Percentiles rank a stretch among this genome's conserved stretches.
Evolutionary conservation across 2,888 invertebrate species (phyloP).

Genomic region (Ophraella communa): DNA sequence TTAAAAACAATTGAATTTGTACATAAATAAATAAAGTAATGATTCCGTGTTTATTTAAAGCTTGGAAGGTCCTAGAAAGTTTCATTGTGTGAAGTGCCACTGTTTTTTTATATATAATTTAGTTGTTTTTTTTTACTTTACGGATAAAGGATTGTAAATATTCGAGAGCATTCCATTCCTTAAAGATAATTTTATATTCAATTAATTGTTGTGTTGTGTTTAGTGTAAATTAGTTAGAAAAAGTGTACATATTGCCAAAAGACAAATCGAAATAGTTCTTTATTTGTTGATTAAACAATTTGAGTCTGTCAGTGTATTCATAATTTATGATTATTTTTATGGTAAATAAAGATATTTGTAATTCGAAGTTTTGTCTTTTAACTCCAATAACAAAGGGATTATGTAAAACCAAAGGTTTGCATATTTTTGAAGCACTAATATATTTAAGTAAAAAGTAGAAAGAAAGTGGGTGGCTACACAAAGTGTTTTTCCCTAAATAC

Average conservation of each 20-base stretch:
- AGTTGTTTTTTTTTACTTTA: constrained; percentile 41
- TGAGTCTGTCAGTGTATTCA: constrained; percentile 58
- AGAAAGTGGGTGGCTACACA: no score
- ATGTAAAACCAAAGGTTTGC: no score
- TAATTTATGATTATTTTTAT: constrained; percentile 61
- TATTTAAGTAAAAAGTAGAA: no score
- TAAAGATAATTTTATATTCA: constrained; percentile 53
- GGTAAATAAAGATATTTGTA: constrained; percentile 60
- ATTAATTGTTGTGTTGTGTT: constrained; percentile 58
- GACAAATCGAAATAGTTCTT: constrained; percentile 52
- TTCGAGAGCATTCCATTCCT: constrained; percentile 53
- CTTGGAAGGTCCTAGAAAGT: neutral
- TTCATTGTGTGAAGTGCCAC: constrained; percentile 44
- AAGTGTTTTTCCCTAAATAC: no score
- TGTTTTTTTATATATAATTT: constrained; percentile 37
- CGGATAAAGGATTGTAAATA: constrained; percentile 37
- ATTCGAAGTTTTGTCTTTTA: constrained; percentile 41
- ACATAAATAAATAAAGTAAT: neutral
- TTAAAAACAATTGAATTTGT: no score
- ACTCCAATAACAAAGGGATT: no score
- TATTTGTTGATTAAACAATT: constrained; percentile 56
- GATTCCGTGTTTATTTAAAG: neutral
- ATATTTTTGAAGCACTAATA: no score
- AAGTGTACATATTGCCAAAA: constrained; percentile 60
- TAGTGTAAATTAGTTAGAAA: constrained; percentile 53